These are phyloP conservation scores for Zalophus californianus DNA, from an alignment of 2,797 vertebrate genomes.

Conservation along the genomic window DNA sequence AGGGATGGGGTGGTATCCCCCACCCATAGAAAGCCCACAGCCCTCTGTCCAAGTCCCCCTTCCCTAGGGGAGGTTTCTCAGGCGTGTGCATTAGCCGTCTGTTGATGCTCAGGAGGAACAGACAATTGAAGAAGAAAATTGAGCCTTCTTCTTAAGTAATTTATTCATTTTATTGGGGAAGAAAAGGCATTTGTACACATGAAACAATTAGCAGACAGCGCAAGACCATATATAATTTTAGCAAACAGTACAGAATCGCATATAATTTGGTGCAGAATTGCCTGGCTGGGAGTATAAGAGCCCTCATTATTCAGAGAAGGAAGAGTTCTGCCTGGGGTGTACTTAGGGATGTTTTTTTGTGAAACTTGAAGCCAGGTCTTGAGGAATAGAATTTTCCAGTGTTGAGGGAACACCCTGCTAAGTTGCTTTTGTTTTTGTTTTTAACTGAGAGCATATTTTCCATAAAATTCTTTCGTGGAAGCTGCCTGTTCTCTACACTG, in stretches of 20 bases:
- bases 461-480: background rate
- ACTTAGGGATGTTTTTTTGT: background rate
- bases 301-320: background rate
- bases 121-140: background rate
- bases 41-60: background rate
- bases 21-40: background rate
- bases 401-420: background rate
- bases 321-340: background rate
- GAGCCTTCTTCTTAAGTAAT: conserved; percentile 35
- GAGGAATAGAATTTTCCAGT: background rate
- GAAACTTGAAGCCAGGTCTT: background rate
- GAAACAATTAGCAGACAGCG: conserved; percentile 57
- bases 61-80: background rate
- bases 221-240: conserved; percentile 45
- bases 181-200: conserved; percentile 44
- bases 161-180: conserved; percentile 51
- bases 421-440: conserved; percentile 45
- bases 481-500: background rate
- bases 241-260: conserved; percentile 18
- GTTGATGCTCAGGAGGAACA: background rate
- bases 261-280: conserved; percentile 58
- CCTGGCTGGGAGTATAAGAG: background rate
- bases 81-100: background rate
- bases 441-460: conserved; percentile 23
- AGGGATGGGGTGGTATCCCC: background rate